Percentiles rank a stretch among this genome's conserved stretches.
phyloP scores from a whole-genome alignment of 2,888 invertebrate genomes.

The Ophion ellenae region DNA sequence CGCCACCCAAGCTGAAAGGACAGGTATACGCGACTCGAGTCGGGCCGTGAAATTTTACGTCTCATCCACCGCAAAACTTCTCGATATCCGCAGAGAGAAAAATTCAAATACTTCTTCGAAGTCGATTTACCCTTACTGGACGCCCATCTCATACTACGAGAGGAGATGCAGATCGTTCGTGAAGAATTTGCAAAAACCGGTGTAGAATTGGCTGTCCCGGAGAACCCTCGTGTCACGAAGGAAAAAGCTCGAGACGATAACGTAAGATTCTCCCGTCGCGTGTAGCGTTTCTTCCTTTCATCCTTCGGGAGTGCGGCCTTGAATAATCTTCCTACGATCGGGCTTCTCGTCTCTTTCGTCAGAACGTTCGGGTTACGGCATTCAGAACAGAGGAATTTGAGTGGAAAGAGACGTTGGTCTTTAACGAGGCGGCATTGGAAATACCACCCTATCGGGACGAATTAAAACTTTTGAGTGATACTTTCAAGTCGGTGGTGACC shows the following conservation, averaged over 20 bases:
- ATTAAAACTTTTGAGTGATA: constrained; percentile 85
- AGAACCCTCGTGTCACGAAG: constrained; percentile 11
- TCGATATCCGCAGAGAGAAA: constrained; percentile 42
- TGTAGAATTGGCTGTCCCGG: constrained; percentile 30
- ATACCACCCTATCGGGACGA: constrained; percentile 85
- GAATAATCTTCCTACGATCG: background rate
- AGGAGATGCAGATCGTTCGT: constrained; percentile 62
- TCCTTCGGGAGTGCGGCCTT: background rate
- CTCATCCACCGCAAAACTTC: background rate
- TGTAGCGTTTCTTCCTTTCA: too few species aligned
- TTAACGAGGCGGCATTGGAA: constrained; percentile 84
- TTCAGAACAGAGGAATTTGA: constrained; percentile 85
- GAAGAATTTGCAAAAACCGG: constrained; percentile 61
- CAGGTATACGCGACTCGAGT: background rate
- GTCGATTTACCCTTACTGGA: constrained; percentile 86
- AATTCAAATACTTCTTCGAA: constrained; percentile 80
- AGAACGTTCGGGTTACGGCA: constrained; percentile 74
- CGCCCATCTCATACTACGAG: constrained; percentile 76
- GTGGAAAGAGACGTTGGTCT: constrained; percentile 86
- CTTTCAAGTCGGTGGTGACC: constrained; percentile 85
- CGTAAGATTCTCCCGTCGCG: constrained; percentile 7
- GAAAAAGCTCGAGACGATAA: constrained; percentile 30
- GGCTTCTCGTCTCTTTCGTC: background rate
- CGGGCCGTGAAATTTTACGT: too few species aligned
- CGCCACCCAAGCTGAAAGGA: constrained; percentile 85